Evolutionary conservation across 1,140 invertebrate genomes (phyloP), one percentile per base, ranked within the genome.

Genomic region (Bombus soroeensis): DNA sequence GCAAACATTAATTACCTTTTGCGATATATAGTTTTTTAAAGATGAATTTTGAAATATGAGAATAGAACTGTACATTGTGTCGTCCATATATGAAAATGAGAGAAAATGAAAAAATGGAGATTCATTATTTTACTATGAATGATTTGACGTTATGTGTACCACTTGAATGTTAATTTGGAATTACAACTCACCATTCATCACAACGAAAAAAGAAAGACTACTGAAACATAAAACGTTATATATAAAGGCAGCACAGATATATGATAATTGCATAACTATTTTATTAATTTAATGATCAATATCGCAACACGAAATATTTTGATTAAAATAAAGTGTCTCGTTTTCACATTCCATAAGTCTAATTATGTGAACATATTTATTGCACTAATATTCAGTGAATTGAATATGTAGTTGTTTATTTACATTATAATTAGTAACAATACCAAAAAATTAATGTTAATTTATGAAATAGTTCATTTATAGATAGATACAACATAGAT

Each of bases 331-430:
- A 84, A 84, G 68, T 72, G 53, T 72, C 39, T 71, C 32, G 18
- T 85, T 79, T 80, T 85, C 41, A 85, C 83, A 85, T 85, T 85
- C 83, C 83, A 84, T 71, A 84, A 85, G 68, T 34, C 41, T 72
- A 85, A 85, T 80, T 85, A 73, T 59, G 18, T 64, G 28, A 80
- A 85, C 80, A 18, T 85, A 85, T 85, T 80, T 85, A 85, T 85
- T 80, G 32, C 47, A 85, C 32, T 32, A 83, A 83, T 70, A 57
- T 68, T 83, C 28, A 70, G 34, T 39, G 12, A 57, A 77, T 83
- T 66, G 9, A 53, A 53, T 66, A 10, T 78, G 2, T 62, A 79
- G n/a, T 62, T 43, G 77, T 43, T 62, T 84, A 80, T 85, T 85
- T 85, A 80, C 18, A 72, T 76, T 28, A n/a, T 72, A 70, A 70